Evolutionary conservation across 2,888 invertebrate species (phyloP), one percentile per base, ranked within the genome.

Genomic region (Diploptera punctata): DNA sequence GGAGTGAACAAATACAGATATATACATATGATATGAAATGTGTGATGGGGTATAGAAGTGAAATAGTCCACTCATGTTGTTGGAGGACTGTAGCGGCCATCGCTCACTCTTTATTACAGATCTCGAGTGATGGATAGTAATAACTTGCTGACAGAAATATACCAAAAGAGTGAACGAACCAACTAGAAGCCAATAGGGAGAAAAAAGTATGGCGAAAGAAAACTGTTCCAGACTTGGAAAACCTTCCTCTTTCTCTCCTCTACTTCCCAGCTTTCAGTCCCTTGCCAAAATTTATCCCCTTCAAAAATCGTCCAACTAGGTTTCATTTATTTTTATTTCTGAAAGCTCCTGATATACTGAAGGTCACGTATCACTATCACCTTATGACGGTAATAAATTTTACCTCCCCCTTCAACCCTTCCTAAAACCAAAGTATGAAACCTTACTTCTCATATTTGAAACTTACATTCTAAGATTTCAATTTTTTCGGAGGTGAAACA

Each of bases 341-440:
- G 44, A 47, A 38, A 62, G 68, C 38, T 57, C 62, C 19, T 21
- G 68, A 68, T 72, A 61, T 72, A 72, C 78, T 77, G 78, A 78
- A 77, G 79, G 79, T 78, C 79, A 80, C 79, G 80, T 80, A 78
- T 79, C 77, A 77, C 76, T 77, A 78, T 79, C 79, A 78, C 77
- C 78, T 78, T 78, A 77, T 76, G 77, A 76, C 78, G 78, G 77
- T 78, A 79, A 78, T 79, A 80, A 80, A 79, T 79, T 79, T 72
- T 67, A 70, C 7, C 75, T 52, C 29, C 71, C 60, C 43, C 67
- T 21, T 67, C 68, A 18, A 7, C 52, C 49, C 67, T 54, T 65
- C 44, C 31, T 16, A 44, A 72, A 71, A 71, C 57, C 67, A 67
- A 68, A 31, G 71, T 60, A 67, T 54, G 67, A 44, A 71, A 67